Evolutionary conservation across 2,113 vertebrate genomes (phyloP).

Genomic region (Ursus arctos): DNA sequence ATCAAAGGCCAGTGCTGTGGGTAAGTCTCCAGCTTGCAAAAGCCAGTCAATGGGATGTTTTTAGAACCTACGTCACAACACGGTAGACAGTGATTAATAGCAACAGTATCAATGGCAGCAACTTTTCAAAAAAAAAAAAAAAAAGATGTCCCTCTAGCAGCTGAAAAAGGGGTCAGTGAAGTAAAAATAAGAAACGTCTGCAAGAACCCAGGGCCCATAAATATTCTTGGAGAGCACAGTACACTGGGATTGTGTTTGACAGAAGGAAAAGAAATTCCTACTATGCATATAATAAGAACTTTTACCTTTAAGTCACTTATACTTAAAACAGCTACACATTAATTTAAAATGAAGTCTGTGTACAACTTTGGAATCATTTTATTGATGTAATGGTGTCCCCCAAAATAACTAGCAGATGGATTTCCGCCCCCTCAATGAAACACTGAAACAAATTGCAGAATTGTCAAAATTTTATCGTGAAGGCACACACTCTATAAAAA

Average conservation of each 20-base stretch:
- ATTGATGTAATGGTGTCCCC: slow-evolving; percentile 83
- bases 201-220: slow-evolving; percentile 65
- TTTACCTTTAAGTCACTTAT: slow-evolving; percentile 70
- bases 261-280: slow-evolving; percentile 57
- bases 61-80: slow-evolving; percentile 89
- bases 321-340: slow-evolving; percentile 68
- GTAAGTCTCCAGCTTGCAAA: slow-evolving; percentile 91
- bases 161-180: slow-evolving; percentile 76
- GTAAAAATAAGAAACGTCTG: slow-evolving; percentile 44
- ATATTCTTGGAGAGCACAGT: slow-evolving; percentile 66
- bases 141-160: slow-evolving; percentile 82
- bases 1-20: slow-evolving; percentile 93
- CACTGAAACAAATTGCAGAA: slow-evolving; percentile 81
- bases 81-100: slow-evolving; percentile 89
- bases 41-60: slow-evolving; percentile 91
- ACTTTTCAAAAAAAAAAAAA: slow-evolving; percentile 77
- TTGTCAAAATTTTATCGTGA: slow-evolving; percentile 81
- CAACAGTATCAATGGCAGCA: slow-evolving; percentile 87
- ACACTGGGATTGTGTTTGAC: slow-evolving; percentile 62
- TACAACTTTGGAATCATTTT: slow-evolving; percentile 76
- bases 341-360: slow-evolving; percentile 68
- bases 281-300: slow-evolving; percentile 30
- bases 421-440: slow-evolving; percentile 78
- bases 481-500: slow-evolving; percentile 80
- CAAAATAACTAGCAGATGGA: slow-evolving; percentile 81